These are phyloP conservation scores for Microctonus hyperodae DNA, from an alignment of 2,888 invertebrate genomes.

Conservation along the genomic window DNA sequence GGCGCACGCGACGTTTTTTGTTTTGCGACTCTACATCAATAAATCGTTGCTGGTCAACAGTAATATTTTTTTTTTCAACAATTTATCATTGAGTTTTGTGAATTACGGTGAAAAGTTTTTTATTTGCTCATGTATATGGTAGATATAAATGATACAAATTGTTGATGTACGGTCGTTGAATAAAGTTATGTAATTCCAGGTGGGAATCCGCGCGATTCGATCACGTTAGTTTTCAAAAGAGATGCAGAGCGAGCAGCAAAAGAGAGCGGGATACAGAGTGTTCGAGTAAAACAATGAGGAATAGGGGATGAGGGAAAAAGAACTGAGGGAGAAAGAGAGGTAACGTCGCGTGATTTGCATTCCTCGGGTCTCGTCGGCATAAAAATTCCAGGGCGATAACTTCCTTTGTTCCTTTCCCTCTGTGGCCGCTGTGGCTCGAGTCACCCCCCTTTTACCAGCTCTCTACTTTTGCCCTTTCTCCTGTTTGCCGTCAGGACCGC, in stretches of 20 bases:
- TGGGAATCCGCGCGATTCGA: constrained; percentile 27
- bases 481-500: constrained; percentile 44
- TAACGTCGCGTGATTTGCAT: constrained; percentile 56
- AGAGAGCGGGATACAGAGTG: not conserved
- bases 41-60: constrained; percentile 2
- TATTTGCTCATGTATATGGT: not conserved
- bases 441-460: constrained; percentile 27
- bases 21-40: constrained; percentile 10
- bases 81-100: constrained; percentile 28
- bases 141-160: constrained; percentile 19
- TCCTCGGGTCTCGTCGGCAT: constrained; percentile 57
- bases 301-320: constrained; percentile 12
- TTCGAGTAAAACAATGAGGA: constrained; percentile 3
- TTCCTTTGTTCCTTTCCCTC: constrained; percentile 60
- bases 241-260: not conserved
- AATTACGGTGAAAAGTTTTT: constrained; percentile 27
- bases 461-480: constrained; percentile 41
- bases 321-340: constrained; percentile 23
- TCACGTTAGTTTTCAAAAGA: not conserved
- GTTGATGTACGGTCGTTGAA: constrained; percentile 21
- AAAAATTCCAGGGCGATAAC: constrained; percentile 62
- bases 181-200: constrained; percentile 26
- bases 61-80: constrained; percentile 19
- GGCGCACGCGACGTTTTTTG: constrained; percentile 25
- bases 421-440: constrained; percentile 39